phyloP scores from a whole-genome alignment of 2,888 invertebrate species.

The Teleogryllus oceanicus region DNA sequence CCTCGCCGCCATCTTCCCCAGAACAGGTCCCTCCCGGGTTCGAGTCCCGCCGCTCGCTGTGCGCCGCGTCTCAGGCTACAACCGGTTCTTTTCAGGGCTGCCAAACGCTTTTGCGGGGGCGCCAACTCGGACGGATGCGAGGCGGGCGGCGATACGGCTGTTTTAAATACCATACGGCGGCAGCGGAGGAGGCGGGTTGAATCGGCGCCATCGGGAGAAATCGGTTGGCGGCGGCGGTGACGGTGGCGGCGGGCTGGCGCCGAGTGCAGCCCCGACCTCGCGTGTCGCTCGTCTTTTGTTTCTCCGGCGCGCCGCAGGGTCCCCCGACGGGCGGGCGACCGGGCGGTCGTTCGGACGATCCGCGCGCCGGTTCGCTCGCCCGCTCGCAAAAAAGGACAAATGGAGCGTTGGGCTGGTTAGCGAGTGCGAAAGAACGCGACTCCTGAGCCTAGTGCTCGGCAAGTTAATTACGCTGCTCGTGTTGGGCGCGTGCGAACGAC shows the following conservation, averaged over 20 bases:
- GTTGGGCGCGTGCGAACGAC: too few relatives aligned
- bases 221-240: not conserved
- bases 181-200: not conserved
- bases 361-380: too few relatives aligned
- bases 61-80: slow-evolving; percentile 4
- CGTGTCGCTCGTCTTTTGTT: not conserved
- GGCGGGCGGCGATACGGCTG: not conserved
- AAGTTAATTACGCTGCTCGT: too few relatives aligned
- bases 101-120: not conserved
- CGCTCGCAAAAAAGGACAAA: too few relatives aligned
- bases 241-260: not conserved
- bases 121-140: not conserved
- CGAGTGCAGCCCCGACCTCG: not conserved
- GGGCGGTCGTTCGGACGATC: too few relatives aligned
- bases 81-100: slow-evolving; percentile 18
- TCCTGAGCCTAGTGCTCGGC: too few relatives aligned
- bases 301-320: not conserved
- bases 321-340: too few relatives aligned
- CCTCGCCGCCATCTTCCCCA: not conserved
- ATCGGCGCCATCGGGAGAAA: not conserved
- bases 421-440: too few relatives aligned
- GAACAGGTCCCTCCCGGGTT: not conserved
- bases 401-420: too few relatives aligned
- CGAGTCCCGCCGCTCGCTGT: not conserved
- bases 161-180: not conserved